Percentiles rank a stretch among this genome's conserved stretches.
Conservation (phyloP, 2,888 invertebrate genomes). For the Pardosa pseudoannulata region DNA sequence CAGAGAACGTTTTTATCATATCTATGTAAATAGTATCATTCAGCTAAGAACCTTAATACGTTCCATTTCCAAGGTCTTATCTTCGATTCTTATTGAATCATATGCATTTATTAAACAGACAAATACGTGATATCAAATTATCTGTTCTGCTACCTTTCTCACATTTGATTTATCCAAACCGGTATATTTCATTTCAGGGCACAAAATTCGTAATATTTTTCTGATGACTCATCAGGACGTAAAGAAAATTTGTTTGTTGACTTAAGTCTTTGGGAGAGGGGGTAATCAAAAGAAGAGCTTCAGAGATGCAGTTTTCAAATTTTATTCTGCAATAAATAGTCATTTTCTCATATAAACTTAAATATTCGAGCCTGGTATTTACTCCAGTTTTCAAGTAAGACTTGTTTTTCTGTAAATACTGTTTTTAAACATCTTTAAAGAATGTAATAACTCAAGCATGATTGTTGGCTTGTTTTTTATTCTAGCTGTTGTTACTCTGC, state of each 20-base stretch:
- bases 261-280: not conserved
- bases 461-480: no score
- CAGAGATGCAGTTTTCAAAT: no score
- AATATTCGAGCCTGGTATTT: no score
- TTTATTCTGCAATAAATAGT: no score
- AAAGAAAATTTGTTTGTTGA: not conserved
- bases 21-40: constrained; percentile 1
- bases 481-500: no score
- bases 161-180: not conserved
- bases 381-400: no score
- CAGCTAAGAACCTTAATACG: not conserved
- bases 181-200: not conserved
- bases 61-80: not conserved
- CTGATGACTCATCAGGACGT: not conserved
- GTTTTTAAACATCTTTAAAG: no score
- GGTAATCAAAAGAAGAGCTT: no score
- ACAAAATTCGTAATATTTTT: not conserved
- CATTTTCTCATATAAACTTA: no score
- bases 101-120: constrained; percentile 2
- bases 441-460: no score
- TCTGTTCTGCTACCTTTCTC: not conserved
- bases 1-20: not conserved
- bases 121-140: constrained; percentile 1
- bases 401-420: no score
- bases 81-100: not conserved